phyloP scores from a whole-genome alignment of 2,888 invertebrate species.

The Temnothorax unifasciatus region DNA sequence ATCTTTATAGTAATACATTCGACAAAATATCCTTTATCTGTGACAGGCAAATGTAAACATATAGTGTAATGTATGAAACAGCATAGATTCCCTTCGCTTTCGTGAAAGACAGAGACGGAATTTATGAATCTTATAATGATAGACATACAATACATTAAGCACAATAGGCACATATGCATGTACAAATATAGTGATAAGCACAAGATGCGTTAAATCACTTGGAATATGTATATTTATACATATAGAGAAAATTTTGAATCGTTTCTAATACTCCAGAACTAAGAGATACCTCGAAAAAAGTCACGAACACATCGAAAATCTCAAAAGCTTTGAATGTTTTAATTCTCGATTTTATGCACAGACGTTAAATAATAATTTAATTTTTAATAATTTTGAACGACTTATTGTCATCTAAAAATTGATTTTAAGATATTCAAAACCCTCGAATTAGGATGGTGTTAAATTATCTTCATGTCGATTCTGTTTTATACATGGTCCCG shows the following conservation, averaged over 20 bases:
- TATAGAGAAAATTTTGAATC: background rate
- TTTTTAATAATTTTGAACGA: background rate
- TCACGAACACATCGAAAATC: background rate
- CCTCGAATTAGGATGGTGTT: background rate
- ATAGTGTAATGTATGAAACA: slow-evolving; percentile 15
- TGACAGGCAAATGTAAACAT: slow-evolving; percentile 17
- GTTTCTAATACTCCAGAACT: background rate
- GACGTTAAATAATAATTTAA: background rate
- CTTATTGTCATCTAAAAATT: background rate
- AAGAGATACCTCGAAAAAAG: background rate
- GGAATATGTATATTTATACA: background rate
- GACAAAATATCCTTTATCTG: background rate
- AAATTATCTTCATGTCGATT: background rate
- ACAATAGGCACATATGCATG: slow-evolving; percentile 24
- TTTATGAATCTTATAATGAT: slow-evolving; percentile 17
- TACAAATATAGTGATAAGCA: background rate
- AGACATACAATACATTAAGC: slow-evolving; percentile 34
- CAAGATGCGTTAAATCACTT: background rate
- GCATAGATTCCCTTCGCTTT: background rate
- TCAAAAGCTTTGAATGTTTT: background rate
- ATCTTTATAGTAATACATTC: slow-evolving; percentile 10
- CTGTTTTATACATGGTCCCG: background rate
- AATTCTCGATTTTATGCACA: background rate
- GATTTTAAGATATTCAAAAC: background rate
- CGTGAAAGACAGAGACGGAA: background rate